phyloP scores from a whole-genome alignment of 2,888 invertebrate species.

The Ecdyonurus torrentis region DNA sequence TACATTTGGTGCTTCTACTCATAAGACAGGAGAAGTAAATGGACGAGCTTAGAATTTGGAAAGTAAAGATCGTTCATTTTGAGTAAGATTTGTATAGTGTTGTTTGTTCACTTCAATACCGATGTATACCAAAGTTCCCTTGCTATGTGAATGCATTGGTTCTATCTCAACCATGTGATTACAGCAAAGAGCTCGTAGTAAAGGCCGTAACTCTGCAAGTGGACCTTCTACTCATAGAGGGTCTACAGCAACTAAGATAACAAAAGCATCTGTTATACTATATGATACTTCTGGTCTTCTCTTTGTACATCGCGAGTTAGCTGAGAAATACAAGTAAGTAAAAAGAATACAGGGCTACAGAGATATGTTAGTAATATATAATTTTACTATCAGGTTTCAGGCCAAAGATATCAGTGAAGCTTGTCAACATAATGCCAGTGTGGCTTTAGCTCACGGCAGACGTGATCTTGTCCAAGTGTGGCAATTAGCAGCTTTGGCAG shows the following conservation, averaged over 20 bases:
- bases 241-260: not conserved
- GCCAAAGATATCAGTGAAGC: constrained; percentile 35
- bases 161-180: no score
- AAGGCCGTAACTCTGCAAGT: not conserved
- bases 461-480: constrained; percentile 76
- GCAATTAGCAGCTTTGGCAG: constrained; percentile 60
- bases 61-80: no score
- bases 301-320: constrained; percentile 61
- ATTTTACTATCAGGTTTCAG: constrained; percentile 22
- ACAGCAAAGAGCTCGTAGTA: not conserved
- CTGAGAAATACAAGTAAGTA: constrained; percentile 59
- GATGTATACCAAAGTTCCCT: no score
- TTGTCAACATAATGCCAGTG: constrained; percentile 64
- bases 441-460: constrained; percentile 54
- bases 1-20: no score
- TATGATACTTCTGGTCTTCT: constrained; percentile 61
- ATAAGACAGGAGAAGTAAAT: no score
- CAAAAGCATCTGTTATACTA: constrained; percentile 36
- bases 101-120: no score
- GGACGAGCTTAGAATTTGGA: no score
- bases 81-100: no score
- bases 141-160: no score
- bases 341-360: not conserved
- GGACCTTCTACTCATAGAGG: not conserved
- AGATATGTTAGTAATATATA: not conserved